Percentiles rank a stretch among this genome's conserved stretches.
Evolutionary conservation across 2,113 vertebrate genomes (phyloP).

Genomic region (Panthera uncia): DNA sequence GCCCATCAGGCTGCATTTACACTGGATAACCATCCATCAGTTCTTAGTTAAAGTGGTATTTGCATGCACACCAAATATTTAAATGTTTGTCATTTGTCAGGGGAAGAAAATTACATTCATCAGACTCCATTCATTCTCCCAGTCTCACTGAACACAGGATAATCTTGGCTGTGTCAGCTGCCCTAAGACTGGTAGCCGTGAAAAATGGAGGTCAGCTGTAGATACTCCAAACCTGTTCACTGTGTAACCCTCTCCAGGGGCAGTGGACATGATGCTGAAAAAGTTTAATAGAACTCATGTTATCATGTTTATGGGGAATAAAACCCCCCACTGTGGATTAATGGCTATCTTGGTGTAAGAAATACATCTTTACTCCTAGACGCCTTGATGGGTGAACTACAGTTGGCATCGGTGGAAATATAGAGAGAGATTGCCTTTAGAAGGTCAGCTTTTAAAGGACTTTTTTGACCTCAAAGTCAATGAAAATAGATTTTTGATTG

Average conservation of each 20-base stretch:
- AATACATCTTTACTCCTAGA: slow-evolving; percentile 84
- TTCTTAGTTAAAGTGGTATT: slow-evolving; percentile 82
- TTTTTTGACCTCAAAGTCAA: slow-evolving; percentile 77
- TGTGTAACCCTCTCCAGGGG: slow-evolving; percentile 72
- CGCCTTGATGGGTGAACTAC: slow-evolving; percentile 79
- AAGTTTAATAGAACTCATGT: slow-evolving; percentile 85
- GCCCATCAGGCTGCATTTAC: slow-evolving; percentile 73
- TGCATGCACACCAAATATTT: slow-evolving; percentile 78
- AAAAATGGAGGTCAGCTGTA: slow-evolving; percentile 83
- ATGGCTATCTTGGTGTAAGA: slow-evolving; percentile 84
- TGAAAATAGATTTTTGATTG: slow-evolving; percentile 73
- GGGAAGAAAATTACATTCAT: slow-evolving; percentile 84
- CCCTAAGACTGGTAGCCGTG: slow-evolving; percentile 81
- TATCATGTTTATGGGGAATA: slow-evolving; percentile 82
- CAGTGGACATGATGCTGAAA: slow-evolving; percentile 80
- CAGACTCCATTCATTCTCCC: slow-evolving; percentile 82
- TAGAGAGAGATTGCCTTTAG: slow-evolving; percentile 70
- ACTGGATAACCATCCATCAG: slow-evolving; percentile 72
- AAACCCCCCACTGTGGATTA: slow-evolving; percentile 82
- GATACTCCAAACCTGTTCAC: slow-evolving; percentile 80
- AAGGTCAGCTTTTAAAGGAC: slow-evolving; percentile 71
- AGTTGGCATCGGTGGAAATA: slow-evolving; percentile 81
- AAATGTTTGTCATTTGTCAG: slow-evolving; percentile 83
- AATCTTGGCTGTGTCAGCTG: slow-evolving; percentile 86
- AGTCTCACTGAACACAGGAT: slow-evolving; percentile 83